A percentile compares a stretch with the other conserved stretches of the same genome.
Conservation (phyloP, 1,140 invertebrate species). For the Chionoecetes opilio region DNA sequence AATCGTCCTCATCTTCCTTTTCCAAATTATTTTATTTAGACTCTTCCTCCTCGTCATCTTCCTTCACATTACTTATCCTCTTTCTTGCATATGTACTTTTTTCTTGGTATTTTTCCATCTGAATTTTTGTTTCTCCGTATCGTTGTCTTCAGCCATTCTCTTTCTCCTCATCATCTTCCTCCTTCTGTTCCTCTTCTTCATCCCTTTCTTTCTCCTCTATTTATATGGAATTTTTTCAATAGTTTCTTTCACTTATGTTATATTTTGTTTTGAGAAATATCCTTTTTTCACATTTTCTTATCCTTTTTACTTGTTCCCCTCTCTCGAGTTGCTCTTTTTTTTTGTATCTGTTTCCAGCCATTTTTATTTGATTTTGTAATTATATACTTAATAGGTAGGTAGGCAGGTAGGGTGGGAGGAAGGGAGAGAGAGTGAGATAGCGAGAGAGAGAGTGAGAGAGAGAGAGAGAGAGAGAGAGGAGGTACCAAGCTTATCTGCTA, state of each 20-base stretch:
- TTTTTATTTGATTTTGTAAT: neutral
- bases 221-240: neutral
- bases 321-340: too few relatives aligned
- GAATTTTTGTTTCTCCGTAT: neutral
- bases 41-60: neutral
- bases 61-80: neutral
- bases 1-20: neutral
- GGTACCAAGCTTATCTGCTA: too few relatives aligned
- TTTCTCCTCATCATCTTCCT: neutral
- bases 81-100: neutral
- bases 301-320: too few relatives aligned
- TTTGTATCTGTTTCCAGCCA: neutral
- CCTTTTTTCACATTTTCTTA: too few relatives aligned
- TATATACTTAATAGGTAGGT: too few relatives aligned
- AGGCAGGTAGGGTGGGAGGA: too few relatives aligned
- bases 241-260: too few relatives aligned
- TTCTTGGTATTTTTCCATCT: neutral
- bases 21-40: neutral
- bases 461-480: too few relatives aligned
- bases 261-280: too few relatives aligned
- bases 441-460: too few relatives aligned
- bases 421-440: too few relatives aligned
- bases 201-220: neutral
- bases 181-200: neutral
- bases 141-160: neutral